Evolutionary conservation across 2,797 vertebrate species (phyloP).

Genomic region (Borostomias antarcticus): DNA sequence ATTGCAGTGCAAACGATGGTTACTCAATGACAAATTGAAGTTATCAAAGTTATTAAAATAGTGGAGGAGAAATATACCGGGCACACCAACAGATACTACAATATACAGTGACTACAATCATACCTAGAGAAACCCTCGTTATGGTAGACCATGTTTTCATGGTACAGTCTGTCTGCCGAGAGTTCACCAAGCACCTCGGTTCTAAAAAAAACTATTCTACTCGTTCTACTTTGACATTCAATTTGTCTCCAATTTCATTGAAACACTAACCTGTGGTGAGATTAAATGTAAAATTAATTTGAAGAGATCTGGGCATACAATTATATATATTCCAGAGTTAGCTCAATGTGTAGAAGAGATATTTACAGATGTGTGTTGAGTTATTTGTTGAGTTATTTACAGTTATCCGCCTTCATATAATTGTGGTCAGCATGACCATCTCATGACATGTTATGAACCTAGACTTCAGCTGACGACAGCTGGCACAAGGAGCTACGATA

Average conservation of each 20-base stretch:
- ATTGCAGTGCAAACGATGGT: background rate
- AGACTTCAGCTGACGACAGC: background rate
- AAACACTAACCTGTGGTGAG: background rate
- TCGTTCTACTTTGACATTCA: background rate
- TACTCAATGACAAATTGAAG: background rate
- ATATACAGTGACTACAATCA: background rate
- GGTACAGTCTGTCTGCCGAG: too few relatives aligned
- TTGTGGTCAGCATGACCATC: background rate
- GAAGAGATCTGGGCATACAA: too few relatives aligned
- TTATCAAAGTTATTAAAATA: too few relatives aligned
- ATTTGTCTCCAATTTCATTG: background rate
- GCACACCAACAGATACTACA: background rate
- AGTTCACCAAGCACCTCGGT: background rate
- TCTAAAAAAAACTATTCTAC: background rate
- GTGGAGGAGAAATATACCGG: background rate
- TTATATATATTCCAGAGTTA: too few relatives aligned
- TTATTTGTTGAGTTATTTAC: too few relatives aligned
- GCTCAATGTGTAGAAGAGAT: background rate
- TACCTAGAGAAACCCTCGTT: background rate
- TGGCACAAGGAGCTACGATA: too few relatives aligned
- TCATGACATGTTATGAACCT: background rate
- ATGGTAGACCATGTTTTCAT: too few relatives aligned
- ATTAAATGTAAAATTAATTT: background rate
- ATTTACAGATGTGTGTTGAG: too few relatives aligned
- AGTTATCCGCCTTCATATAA: conserved; percentile 8